phyloP scores from a whole-genome alignment of 2,797 vertebrate genomes.

The Octomys mimax region DNA sequence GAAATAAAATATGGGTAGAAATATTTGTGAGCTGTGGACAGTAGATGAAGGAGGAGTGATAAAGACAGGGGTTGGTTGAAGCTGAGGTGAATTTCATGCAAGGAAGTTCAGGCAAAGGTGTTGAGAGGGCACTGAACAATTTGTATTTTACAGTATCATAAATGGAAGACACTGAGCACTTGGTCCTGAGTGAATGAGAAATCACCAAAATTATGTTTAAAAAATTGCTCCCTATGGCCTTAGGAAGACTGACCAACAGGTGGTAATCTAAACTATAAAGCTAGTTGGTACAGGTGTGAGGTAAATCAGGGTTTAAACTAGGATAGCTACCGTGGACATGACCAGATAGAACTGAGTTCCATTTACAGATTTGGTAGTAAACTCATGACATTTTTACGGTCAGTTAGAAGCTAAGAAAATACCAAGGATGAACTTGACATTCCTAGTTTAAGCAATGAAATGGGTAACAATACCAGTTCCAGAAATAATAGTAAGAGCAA shows the following conservation, averaged over 20 bases:
- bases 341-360: background rate
- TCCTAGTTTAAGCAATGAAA: slow-evolving; percentile 7
- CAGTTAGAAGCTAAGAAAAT: background rate
- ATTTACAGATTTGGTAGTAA: background rate
- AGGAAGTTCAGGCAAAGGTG: background rate
- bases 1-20: background rate
- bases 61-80: background rate
- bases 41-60: background rate
- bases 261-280: background rate
- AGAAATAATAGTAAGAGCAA: background rate
- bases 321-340: background rate
- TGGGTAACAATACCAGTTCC: background rate
- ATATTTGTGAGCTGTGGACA: background rate
- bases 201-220: background rate
- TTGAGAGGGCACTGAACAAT: background rate
- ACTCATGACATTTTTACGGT: background rate
- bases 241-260: background rate
- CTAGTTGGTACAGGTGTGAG: background rate
- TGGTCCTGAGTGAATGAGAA: background rate
- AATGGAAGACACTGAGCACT: background rate
- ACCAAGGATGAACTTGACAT: background rate
- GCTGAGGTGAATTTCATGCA: background rate
- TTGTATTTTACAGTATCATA: background rate
- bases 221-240: background rate
- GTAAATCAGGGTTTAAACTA: background rate